phyloP scores from a whole-genome alignment of 1,140 invertebrate genomes.

The Reticulitermes speratus region DNA sequence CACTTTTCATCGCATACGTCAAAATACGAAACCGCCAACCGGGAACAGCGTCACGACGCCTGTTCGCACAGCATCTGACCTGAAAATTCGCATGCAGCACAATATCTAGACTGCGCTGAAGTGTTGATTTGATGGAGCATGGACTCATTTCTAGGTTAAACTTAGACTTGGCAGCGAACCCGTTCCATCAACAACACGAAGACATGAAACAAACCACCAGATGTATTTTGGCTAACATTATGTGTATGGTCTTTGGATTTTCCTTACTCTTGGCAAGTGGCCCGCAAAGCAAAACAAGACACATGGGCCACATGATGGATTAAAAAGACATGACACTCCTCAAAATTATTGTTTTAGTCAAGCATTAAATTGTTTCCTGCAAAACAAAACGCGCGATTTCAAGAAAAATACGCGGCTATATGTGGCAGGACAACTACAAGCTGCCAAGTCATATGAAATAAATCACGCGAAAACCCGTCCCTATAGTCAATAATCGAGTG shows the following conservation, averaged over 20 bases:
- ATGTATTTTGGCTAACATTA: neutral
- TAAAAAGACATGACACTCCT: neutral
- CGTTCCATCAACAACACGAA: neutral
- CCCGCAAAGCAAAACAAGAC: neutral
- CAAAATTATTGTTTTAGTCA: neutral
- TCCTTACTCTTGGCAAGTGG: neutral
- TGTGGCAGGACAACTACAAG: too few relatives aligned
- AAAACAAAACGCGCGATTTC: neutral
- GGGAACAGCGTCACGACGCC: neutral
- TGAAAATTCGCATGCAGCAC: neutral
- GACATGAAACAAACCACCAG: neutral
- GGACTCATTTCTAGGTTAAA: conserved; percentile 28
- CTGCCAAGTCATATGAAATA: too few relatives aligned
- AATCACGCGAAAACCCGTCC: too few relatives aligned
- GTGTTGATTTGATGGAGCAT: conserved; percentile 12
- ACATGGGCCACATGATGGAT: neutral
- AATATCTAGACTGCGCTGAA: neutral
- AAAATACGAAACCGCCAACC: neutral
- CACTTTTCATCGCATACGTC: neutral
- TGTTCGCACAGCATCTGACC: neutral
- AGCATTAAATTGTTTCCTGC: neutral
- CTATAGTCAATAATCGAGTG: too few relatives aligned
- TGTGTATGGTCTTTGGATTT: neutral
- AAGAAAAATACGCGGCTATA: too few relatives aligned
- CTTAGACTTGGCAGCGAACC: conserved; percentile 31